Evolutionary conservation across 2,797 vertebrate genomes (phyloP).

Genomic region (Enteromius mattozi): DNA sequence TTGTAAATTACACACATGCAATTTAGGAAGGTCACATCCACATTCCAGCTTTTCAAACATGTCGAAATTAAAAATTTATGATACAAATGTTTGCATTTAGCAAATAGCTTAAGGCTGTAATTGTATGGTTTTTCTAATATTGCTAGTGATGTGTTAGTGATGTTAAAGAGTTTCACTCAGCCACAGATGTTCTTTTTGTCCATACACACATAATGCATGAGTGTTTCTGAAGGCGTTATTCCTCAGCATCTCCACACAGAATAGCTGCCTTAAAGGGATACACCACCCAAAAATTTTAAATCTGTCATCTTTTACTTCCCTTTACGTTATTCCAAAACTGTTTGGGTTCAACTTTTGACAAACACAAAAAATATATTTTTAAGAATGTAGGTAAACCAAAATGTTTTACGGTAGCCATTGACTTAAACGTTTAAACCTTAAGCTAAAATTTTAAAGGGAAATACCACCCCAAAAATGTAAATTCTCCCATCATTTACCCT

Average conservation of each 20-base stretch:
- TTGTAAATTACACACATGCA: background rate
- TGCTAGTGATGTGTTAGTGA: background rate
- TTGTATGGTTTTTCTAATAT: background rate
- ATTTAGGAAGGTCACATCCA: constrained; percentile 8
- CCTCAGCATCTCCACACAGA: constrained; percentile 4
- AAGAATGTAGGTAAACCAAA: background rate
- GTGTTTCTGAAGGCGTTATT: constrained; percentile 65
- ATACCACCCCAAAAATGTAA: background rate
- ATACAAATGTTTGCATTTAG: constrained; percentile 13
- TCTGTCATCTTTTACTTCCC: background rate
- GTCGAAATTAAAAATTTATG: background rate
- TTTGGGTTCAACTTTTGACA: background rate
- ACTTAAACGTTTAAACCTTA: background rate
- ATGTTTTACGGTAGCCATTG: background rate
- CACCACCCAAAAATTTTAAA: background rate
- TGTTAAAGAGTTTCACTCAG: constrained; percentile 22
- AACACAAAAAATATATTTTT: background rate
- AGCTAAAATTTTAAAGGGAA: background rate
- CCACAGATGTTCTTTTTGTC: constrained; percentile 41
- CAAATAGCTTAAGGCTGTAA: background rate
- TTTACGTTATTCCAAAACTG: background rate
- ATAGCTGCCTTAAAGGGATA: constrained; percentile 49
- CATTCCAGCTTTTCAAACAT: constrained; percentile 1
- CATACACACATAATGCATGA: constrained; percentile 56
- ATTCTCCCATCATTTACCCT: background rate